Conservation (phyloP, 2,888 invertebrate genomes). For the Parelbella ahira region DNA sequence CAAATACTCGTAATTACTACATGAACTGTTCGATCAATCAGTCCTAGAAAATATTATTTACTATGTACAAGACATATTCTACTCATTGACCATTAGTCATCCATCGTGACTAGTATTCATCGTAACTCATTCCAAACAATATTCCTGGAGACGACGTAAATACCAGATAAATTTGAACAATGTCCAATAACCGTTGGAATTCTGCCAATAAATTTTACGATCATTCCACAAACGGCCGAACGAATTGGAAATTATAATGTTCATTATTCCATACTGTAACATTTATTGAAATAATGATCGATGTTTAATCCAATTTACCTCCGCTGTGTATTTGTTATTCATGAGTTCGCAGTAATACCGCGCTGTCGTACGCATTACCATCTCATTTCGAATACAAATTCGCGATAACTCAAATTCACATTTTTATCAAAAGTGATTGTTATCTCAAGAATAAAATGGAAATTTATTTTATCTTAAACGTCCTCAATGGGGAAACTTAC, state of each 20-base stretch:
- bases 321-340: conserved; percentile 7
- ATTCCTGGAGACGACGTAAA: conserved; percentile 3
- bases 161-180: conserved; percentile 19
- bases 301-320: conserved; percentile 13
- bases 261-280: conserved; percentile 11
- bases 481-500: neutral
- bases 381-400: conserved; percentile 15
- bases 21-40: too few species aligned
- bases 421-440: conserved; percentile 2
- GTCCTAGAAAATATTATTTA: too few species aligned
- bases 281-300: conserved; percentile 19
- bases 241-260: conserved; percentile 16
- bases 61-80: too few species aligned
- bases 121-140: conserved; percentile 5
- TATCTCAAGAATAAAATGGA: conserved; percentile 2
- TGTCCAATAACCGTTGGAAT: conserved; percentile 18
- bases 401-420: conserved; percentile 1
- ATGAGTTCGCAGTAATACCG: conserved; percentile 8
- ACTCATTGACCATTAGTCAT: too few species aligned
- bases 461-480: neutral
- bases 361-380: conserved; percentile 9
- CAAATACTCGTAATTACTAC: too few species aligned
- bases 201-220: conserved; percentile 14
- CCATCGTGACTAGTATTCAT: conserved; percentile 3
- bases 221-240: conserved; percentile 5